Base-by-base conservation (phyloP, 2,888 invertebrate genomes). In the Cosmopolites sordidus region DNA sequence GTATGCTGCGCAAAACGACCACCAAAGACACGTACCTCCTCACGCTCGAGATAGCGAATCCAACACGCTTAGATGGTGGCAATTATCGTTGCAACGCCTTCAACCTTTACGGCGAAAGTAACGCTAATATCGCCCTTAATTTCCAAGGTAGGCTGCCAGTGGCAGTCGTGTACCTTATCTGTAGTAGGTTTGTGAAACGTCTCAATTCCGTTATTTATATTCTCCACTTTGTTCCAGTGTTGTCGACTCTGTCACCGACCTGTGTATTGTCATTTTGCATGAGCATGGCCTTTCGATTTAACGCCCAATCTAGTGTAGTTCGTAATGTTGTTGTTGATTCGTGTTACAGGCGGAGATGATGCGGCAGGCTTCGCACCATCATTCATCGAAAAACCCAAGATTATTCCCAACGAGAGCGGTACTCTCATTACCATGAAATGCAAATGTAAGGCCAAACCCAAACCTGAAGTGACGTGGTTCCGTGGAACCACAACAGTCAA, bases 61-160 rank as follows among this genome's bases (percentile, higher is more conserved):
- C 98, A 50, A 92, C 92, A 62, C 89, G 89, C 72, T 89, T 91
- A 71, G 98, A 99, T 77, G 98, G 97, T 69, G 99, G 99, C 66
- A 93, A 93, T 77, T 99, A 98, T 82, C 87, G 97, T 73, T 98
- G 98, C 82, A 97, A 97, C 77, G 99, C 98, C 69, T 90, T 95
- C 81, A 99, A 99, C 83, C 86, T 89, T 76, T 89, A 87, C 78
- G 99, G 99, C 76, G 98, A 99, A 83, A 96, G 96, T 80, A 99
- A 99, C 82, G 99, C 99, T 69, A 99, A 98, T 79, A 98, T 99
- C 80, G 94, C 97, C 73, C 89, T 99, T 73, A 99, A 99, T 79
- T 95, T 98, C 82, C 93, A 95, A 90, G 95, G 95, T 93, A 88
- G 83, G 78, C 64, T 61, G 66, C 57, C 50, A 50, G 51, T 51